Evolutionary conservation across 2,113 vertebrate genomes (phyloP).

Genomic region (Neogobius melanostomus): DNA sequence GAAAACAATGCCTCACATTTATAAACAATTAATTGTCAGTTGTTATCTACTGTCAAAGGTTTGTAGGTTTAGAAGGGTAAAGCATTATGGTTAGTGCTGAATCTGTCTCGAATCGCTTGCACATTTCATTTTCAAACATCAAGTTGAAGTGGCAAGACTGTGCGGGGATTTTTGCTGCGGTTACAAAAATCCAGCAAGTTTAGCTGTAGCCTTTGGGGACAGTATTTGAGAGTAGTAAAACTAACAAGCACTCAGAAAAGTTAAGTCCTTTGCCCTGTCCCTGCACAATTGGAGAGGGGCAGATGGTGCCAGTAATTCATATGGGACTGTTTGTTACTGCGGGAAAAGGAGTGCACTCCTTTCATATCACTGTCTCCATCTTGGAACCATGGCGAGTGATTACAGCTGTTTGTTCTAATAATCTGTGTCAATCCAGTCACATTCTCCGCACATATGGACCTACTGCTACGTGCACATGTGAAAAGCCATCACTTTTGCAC

Average conservation of each 20-base stretch:
- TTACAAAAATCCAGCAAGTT: constrained; percentile 7
- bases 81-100: constrained; percentile 8
- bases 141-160: constrained; percentile 1
- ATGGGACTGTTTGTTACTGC: constrained; percentile 18
- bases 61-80: not conserved
- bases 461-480: constrained; percentile 38
- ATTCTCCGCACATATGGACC: constrained; percentile 47
- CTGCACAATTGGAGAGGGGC: constrained; percentile 6
- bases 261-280: constrained; percentile 15
- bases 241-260: constrained; percentile 5
- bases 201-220: not conserved
- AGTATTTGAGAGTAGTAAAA: not conserved
- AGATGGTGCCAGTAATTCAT: constrained; percentile 13
- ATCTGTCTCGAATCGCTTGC: not conserved
- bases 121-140: constrained; percentile 7
- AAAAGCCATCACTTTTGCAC: constrained; percentile 42
- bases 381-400: constrained; percentile 26
- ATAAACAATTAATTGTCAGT: no score
- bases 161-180: not conserved
- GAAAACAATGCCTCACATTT: no score
- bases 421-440: constrained; percentile 53
- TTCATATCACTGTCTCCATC: constrained; percentile 44
- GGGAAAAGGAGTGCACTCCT: constrained; percentile 7
- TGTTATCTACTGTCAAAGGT: not conserved
- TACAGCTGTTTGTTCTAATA: constrained; percentile 43